Percentiles rank a stretch among this genome's conserved stretches.
Evolutionary conservation across 2,113 vertebrate species (phyloP).

Genomic region (Pollachius pollachius): DNA sequence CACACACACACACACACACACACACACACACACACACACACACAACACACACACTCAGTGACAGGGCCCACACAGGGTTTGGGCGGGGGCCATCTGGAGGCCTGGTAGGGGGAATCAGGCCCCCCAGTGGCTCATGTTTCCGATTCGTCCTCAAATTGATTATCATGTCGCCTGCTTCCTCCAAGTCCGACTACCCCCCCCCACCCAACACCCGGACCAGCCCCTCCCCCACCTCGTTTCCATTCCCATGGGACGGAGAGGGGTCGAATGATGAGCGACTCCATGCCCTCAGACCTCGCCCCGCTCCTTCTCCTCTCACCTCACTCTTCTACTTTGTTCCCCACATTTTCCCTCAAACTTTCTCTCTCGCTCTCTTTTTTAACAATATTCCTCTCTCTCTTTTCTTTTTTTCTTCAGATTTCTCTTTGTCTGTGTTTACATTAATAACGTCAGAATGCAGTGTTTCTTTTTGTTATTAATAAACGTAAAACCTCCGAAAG

Average conservation of each 20-base stretch:
- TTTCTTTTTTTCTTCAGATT: too few relatives aligned
- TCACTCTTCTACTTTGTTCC: background rate
- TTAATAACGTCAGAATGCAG: too few relatives aligned
- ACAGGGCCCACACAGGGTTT: conserved; percentile 47
- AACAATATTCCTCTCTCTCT: background rate
- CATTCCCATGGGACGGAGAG: conserved; percentile 50
- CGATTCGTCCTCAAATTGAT: conserved; percentile 72
- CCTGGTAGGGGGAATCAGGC: conserved; percentile 44
- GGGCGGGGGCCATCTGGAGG: conserved; percentile 68
- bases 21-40: conserved; percentile 10
- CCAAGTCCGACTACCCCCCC: conserved; percentile 28
- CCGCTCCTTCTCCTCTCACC: background rate
- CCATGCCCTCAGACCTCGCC: background rate
- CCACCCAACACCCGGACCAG: background rate
- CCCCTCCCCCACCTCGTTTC: conserved; percentile 45
- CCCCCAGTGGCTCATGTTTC: conserved; percentile 62
- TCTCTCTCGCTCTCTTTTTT: background rate
- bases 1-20: conserved; percentile 8
- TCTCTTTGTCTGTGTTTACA: too few relatives aligned
- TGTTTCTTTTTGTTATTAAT: too few relatives aligned
- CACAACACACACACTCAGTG: conserved; percentile 8
- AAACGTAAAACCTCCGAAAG: too few relatives aligned
- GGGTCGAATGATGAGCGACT: conserved; percentile 54
- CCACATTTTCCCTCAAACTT: background rate
- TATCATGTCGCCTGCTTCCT: conserved; percentile 71